These are phyloP conservation scores for Philaenus spumarius DNA, from an alignment of 1,140 invertebrate genomes.

Conservation along the genomic window DNA sequence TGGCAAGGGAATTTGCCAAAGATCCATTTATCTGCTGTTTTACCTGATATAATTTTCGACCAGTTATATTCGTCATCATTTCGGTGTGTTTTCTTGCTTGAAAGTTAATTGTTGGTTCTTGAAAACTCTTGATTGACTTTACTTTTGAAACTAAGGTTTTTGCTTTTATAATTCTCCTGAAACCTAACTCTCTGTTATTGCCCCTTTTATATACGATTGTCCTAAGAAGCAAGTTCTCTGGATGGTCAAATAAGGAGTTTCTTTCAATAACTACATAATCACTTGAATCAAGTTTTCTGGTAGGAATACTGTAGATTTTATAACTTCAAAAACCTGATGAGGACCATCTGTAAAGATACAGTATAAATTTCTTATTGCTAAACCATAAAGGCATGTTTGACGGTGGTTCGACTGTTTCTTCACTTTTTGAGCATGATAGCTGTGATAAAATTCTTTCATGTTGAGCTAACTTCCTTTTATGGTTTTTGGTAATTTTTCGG, in stretches of 20 bases:
- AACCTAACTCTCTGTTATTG: constrained; percentile 1
- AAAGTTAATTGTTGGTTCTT: not conserved
- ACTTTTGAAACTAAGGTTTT: not conserved
- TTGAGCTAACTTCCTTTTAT: no score
- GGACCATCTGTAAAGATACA: not conserved
- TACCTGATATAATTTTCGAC: not conserved
- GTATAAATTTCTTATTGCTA: no score
- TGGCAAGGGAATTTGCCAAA: constrained; percentile 8
- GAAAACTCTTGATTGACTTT: not conserved
- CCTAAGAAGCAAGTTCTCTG: constrained; percentile 3
- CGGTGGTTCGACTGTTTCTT: no score
- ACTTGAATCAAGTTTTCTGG: not conserved
- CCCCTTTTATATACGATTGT: not conserved
- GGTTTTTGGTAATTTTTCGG: no score
- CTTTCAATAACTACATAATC: not conserved
- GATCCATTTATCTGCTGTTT: not conserved
- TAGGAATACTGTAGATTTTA: not conserved
- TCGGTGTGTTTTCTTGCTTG: not conserved
- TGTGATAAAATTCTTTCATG: no score
- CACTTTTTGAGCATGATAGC: no score
- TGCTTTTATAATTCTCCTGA: not conserved
- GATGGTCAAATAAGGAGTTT: not conserved
- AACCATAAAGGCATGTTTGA: no score
- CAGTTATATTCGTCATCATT: not conserved
- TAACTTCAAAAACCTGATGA: not conserved